A percentile compares a stretch with the other conserved stretches of the same genome.
Evolutionary conservation across 2,888 invertebrate species (phyloP).

Genomic region (Hydraecia micacea): DNA sequence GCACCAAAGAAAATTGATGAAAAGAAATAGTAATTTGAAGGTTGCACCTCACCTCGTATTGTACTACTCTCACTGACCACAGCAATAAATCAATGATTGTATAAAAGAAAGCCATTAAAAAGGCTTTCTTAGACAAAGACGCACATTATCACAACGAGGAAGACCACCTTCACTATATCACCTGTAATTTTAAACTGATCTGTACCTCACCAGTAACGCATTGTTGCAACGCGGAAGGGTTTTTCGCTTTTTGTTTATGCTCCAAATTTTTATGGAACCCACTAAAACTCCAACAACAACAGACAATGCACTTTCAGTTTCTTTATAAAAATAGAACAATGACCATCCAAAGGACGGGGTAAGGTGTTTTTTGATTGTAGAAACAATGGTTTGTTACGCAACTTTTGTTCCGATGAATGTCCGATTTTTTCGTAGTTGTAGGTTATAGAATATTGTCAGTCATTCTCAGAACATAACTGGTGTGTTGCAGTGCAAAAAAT

Average conservation of each 20-base stretch:
- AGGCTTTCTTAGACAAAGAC: conserved; percentile 80
- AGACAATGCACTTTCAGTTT: conserved; percentile 89
- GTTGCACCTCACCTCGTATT: conserved; percentile 76
- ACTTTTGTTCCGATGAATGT: conserved; percentile 82
- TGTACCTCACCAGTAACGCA: conserved; percentile 75
- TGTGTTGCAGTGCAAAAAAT: conserved; percentile 67
- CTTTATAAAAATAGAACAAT: conserved; percentile 86
- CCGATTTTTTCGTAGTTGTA: conserved; percentile 64
- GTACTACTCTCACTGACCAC: conserved; percentile 73
- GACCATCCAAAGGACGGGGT: conserved; percentile 71
- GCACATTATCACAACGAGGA: conserved; percentile 84
- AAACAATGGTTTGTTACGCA: conserved; percentile 81
- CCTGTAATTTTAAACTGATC: conserved; percentile 88
- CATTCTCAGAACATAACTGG: conserved; percentile 75
- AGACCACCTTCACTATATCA: conserved; percentile 87
- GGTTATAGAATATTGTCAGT: conserved; percentile 70
- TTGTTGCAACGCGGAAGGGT: conserved; percentile 87
- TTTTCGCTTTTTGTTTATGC: conserved; percentile 84
- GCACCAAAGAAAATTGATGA: conserved; percentile 41
- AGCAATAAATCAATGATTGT: conserved; percentile 86
- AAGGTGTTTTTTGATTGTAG: conserved; percentile 88
- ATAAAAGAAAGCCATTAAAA: conserved; percentile 88
- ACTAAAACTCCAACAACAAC: conserved; percentile 83
- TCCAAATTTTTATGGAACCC: conserved; percentile 86
- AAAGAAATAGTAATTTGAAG: conserved; percentile 63